Percentiles rank a stretch among this genome's conserved stretches.
Evolutionary conservation across 2,113 vertebrate genomes (phyloP).

Genomic region (Perca flavescens): DNA sequence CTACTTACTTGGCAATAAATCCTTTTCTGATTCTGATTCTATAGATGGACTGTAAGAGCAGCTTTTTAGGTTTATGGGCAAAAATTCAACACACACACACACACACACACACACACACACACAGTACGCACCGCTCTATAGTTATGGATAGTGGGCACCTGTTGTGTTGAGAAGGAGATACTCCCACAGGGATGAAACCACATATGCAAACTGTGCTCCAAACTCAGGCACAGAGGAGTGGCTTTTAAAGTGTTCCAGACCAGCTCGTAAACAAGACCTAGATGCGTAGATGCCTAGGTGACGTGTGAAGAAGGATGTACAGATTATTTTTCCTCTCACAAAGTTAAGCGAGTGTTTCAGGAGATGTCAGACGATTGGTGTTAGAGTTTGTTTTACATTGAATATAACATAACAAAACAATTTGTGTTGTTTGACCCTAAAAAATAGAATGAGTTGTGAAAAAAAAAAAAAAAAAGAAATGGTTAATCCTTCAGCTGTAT

Average conservation of each 20-base stretch:
- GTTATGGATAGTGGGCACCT: conserved; percentile 78
- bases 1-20: too few species aligned
- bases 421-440: background rate
- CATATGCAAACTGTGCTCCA: conserved; percentile 84
- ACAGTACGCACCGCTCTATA: conserved; percentile 4
- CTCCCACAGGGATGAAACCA: conserved; percentile 84
- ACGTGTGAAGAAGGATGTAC: background rate
- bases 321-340: background rate
- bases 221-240: conserved; percentile 75
- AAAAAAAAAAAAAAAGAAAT: background rate
- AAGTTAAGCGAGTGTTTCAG: background rate
- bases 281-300: background rate
- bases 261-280: conserved; percentile 76
- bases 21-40: too few species aligned
- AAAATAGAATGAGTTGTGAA: background rate
- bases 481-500: background rate
- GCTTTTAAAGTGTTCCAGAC: conserved; percentile 60
- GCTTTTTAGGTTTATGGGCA: too few species aligned
- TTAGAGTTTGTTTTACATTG: background rate
- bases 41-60: too few species aligned
- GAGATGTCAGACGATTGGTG: background rate
- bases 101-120: background rate
- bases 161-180: conserved; percentile 78
- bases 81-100: too few species aligned
- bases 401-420: background rate